Conservation (phyloP, 2,113 vertebrate species). For the Sylvilagus bachmani region DNA sequence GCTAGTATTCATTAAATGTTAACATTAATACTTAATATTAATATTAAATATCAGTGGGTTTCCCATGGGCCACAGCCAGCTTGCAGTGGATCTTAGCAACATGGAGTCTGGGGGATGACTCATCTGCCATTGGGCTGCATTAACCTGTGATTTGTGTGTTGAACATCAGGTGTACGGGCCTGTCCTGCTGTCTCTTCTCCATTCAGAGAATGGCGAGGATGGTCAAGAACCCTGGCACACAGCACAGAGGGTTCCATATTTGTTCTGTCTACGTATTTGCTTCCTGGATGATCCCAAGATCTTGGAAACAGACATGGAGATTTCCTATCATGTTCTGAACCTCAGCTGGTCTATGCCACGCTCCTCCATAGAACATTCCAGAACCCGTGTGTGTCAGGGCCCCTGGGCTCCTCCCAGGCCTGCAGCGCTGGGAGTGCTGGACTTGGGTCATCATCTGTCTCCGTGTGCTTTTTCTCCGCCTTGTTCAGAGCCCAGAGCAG, state of each 20-base stretch:
- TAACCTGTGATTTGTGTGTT: not conserved
- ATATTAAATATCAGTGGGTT: too few species aligned
- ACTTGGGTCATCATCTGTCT: not conserved
- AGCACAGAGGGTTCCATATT: not conserved
- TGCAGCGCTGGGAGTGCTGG: accelerated
- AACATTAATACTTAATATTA: too few species aligned
- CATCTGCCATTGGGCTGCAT: accelerated
- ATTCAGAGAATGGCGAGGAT: not conserved
- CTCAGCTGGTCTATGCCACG: too few species aligned
- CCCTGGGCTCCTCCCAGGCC: not conserved
- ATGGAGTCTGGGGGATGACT: not conserved
- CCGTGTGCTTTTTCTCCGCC: not conserved
- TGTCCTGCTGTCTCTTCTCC: accelerated
- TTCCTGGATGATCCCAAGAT: not conserved
- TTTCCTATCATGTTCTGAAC: not conserved
- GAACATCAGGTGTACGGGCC: not conserved
- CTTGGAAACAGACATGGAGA: not conserved
- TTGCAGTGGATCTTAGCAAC: not conserved
- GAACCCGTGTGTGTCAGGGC: accelerated
- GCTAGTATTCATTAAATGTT: not conserved
- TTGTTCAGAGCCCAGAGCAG: too few species aligned
- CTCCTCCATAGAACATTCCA: not conserved
- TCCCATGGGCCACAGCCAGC: not conserved
- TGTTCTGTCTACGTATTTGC: not conserved
- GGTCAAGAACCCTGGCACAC: not conserved